phyloP scores from a whole-genome alignment of 2,888 invertebrate species.

The Drosophila antonietae region DNA sequence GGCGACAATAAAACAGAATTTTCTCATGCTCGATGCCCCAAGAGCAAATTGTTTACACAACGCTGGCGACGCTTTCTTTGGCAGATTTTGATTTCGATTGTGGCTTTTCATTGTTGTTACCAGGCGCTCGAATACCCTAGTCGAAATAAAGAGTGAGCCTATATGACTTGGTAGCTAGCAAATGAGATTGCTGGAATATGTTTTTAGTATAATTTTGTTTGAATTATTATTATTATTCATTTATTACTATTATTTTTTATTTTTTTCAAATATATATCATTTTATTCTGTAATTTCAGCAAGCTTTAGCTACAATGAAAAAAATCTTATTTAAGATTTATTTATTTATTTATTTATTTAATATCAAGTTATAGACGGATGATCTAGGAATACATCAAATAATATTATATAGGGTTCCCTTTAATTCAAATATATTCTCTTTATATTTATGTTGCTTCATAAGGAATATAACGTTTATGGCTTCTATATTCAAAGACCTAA shows the following conservation, averaged over 20 bases:
- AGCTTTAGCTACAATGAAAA: too few relatives aligned
- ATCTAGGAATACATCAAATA: neutral
- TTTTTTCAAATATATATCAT: too few relatives aligned
- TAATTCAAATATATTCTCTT: neutral
- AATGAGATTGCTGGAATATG: neutral
- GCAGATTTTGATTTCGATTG: conserved; percentile 48
- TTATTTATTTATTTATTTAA: too few relatives aligned
- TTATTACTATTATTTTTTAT: too few relatives aligned
- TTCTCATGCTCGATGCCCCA: conserved; percentile 46
- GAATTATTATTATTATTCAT: too few relatives aligned
- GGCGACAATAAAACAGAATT: conserved; percentile 33
- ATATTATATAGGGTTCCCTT: neutral
- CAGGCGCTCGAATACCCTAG: neutral
- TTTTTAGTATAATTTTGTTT: neutral
- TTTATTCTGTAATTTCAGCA: too few relatives aligned
- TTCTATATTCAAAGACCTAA: too few relatives aligned
- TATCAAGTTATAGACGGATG: too few relatives aligned
- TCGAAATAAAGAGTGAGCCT: neutral
- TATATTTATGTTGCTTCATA: neutral
- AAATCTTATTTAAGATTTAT: too few relatives aligned
- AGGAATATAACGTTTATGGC: too few relatives aligned
- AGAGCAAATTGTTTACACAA: conserved; percentile 34
- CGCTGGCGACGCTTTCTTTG: conserved; percentile 35
- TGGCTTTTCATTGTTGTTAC: conserved; percentile 16
- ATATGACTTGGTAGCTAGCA: neutral